Evolutionary conservation across 2,888 invertebrate genomes (phyloP), one percentile per base, ranked within the genome.

Genomic region (Stenotaenia linearis): DNA sequence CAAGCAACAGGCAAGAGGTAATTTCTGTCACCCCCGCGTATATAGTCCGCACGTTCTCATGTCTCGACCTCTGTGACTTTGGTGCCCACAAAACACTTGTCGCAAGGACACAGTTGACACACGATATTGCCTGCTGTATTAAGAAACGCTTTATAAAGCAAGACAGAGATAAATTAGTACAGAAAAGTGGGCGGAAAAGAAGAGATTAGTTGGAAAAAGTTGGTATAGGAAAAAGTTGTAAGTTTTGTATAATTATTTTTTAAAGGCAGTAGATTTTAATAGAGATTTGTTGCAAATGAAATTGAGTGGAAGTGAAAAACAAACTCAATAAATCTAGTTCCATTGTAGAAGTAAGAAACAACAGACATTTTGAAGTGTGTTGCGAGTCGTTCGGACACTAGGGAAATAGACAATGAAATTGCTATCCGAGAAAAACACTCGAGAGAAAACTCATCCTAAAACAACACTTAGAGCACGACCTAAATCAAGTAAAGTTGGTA

Each of bases 381-480:
- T 56, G 21, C 56, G 10, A 56, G 56, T 56, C 56, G 56, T 56
- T 56, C 56, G 56, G 56, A 56, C 56, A 56, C 56, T 56, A 56
- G 56, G 56, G 56, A 56, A 56, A 56, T 56, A 56, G 56, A 56
- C 56, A 56, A 56, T 56, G 56, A 56, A 56, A 56, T 56, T 56
- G 56, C 56, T 56, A 18, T 56, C 56, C 23, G 10, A 56, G 56
- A 56, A 56, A 56, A 56, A 56, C 56, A 56, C 18, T 56, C 56
- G 56, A 56, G 56, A 56, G 56, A 56, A 56, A 56, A 56, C 56
- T 56, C 56, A 56, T 56, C 56, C 56, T 56, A 56, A 18, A 56
- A 56, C 56, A 56, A 56, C 56, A 56, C 56, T 56, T 21, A 18
- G 56, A 56, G 56, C 56, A 56, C 56, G 56, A 56, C 56, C 56